Evolutionary conservation across 2,797 vertebrate species (phyloP), one percentile per base, ranked within the genome.

Genomic region (Gymnoscopelus microlampas): DNA sequence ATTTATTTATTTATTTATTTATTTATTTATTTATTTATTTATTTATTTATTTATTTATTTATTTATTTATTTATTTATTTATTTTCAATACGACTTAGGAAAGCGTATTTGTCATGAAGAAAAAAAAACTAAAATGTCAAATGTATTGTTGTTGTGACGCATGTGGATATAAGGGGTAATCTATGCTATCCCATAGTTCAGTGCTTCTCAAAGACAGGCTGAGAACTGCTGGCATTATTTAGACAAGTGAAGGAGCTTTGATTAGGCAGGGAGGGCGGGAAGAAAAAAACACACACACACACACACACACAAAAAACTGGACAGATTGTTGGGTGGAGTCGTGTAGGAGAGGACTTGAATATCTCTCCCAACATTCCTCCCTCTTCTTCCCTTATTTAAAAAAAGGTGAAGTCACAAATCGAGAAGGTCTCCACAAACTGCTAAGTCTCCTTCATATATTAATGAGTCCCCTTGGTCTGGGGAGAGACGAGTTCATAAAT

Each of bases 401-500:
- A 54, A 39, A 44, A 66, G 39, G 51, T 66, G 32, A 32, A 54
- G 29, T 47, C 53, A 55, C 15, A 63, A 72, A 70, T 61, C 73
- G 76, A 79, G 77, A 61, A 79, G 78, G 75, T 79, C 72, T 35
- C 32, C 5, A 5, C 32, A 77, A 82, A 87, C 83, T 89, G 87
- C 85, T 79, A 81, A 79, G 80, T 83, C 81, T 84, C 78, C 81
- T 86, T 89, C 85, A 91, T 88, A 84, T 81, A 87, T 85, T 89
- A 90, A 91, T 88, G 85, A 89, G 78, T 85, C 85, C 82, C 75
- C 87, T 77, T 88, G 85, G 86, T 89, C 73, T 79, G 82, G 77
- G 5, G 32, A 35, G 32, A 89, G 87, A 89, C 85, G 76, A 84
- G 83, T 78, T 86, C 78, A 90, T 91, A 90, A 90, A 92, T 91